Evolutionary conservation across 1,140 invertebrate genomes (phyloP).

Genomic region (Drosophila cardini): DNA sequence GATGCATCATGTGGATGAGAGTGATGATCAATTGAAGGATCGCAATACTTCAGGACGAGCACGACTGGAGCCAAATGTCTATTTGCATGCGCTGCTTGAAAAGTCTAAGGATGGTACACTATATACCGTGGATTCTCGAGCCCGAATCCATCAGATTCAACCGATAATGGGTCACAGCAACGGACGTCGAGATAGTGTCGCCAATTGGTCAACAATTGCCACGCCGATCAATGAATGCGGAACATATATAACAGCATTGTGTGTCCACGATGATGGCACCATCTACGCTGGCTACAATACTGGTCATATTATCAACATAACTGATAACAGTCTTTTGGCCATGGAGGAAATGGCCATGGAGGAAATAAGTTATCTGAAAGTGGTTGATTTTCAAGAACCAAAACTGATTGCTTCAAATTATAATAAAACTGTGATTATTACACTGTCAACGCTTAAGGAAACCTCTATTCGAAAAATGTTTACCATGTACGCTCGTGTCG

Average conservation of each 20-base stretch:
- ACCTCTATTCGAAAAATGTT: neutral
- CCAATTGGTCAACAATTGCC: constrained; percentile 59
- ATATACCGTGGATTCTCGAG: constrained; percentile 66
- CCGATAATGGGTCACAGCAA: constrained; percentile 5
- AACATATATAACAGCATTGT: constrained; percentile 55
- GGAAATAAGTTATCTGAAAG: constrained; percentile 61
- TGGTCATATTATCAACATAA: constrained; percentile 57
- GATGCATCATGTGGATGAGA: constrained; percentile 52
- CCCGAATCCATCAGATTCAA: constrained; percentile 66
- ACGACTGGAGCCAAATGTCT: constrained; percentile 58
- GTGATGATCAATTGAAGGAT: constrained; percentile 12
- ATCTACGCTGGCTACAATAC: constrained; percentile 60
- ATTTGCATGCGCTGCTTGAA: constrained; percentile 53
- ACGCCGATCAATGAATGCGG: constrained; percentile 33
- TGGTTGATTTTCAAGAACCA: constrained; percentile 36
- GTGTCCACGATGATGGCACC: constrained; percentile 23
- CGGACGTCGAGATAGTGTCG: constrained; percentile 15
- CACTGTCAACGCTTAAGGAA: neutral
- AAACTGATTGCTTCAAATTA: constrained; percentile 57
- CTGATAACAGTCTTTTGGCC: constrained; percentile 26
- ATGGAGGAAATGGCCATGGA: no score
- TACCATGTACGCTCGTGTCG: constrained; percentile 47
- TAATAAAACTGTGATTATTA: constrained; percentile 28
- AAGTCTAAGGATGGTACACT: constrained; percentile 40
- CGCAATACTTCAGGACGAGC: constrained; percentile 6